A percentile compares a stretch with the other conserved stretches of the same genome.
phyloP scores from a whole-genome alignment of 1,140 invertebrate species.

The Habropoda laboriosa region DNA sequence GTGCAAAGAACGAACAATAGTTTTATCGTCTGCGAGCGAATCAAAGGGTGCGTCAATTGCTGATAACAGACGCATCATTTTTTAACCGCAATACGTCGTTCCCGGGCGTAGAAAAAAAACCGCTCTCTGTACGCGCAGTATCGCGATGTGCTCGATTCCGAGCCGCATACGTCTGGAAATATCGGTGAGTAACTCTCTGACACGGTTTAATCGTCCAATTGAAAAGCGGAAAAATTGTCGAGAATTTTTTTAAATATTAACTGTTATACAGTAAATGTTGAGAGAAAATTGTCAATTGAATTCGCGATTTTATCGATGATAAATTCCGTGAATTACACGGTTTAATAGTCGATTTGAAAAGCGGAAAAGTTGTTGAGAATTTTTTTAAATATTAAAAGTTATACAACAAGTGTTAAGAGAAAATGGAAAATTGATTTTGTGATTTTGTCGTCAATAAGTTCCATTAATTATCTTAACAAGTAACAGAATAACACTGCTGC shows the following conservation, averaged over 20 bases:
- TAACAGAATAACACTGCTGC: too few relatives aligned
- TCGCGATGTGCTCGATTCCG: slow-evolving; percentile 19
- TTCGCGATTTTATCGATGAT: not conserved
- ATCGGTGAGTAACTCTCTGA: not conserved
- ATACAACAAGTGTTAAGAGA: not conserved
- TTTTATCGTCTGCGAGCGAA: slow-evolving; percentile 31
- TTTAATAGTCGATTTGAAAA: not conserved
- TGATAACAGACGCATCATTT: slow-evolving; percentile 36
- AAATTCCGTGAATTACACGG: not conserved
- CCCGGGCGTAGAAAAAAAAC: not conserved
- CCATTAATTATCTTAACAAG: too few relatives aligned
- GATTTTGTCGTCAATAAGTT: not conserved
- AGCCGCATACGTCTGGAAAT: not conserved
- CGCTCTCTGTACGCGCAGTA: not conserved
- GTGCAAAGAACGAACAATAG: slow-evolving; percentile 44
- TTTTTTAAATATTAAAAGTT: not conserved
- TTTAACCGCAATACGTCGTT: slow-evolving; percentile 36
- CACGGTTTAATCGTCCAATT: not conserved
- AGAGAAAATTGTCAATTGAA: too few relatives aligned
- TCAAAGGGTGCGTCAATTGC: slow-evolving; percentile 36
- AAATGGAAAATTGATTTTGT: too few relatives aligned
- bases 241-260: not conserved
- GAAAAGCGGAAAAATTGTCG: not conserved
- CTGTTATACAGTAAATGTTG: not conserved
- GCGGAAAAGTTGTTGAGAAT: not conserved